These are phyloP conservation scores for Amiota communis DNA, from an alignment of 2,888 invertebrate genomes.

Conservation along the genomic window DNA sequence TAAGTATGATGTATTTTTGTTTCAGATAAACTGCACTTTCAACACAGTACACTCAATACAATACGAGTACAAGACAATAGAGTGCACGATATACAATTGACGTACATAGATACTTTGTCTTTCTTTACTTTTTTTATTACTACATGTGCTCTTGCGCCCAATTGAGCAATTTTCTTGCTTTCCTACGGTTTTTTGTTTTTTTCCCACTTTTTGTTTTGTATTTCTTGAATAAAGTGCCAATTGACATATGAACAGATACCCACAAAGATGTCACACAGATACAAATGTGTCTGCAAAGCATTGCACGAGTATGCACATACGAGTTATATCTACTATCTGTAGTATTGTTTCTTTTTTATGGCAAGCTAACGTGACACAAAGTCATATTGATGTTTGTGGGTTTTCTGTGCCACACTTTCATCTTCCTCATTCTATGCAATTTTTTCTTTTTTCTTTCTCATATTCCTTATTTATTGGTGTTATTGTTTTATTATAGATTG, in stretches of 20 bases:
- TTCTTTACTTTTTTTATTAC: not conserved
- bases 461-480: not conserved
- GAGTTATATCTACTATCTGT: not conserved
- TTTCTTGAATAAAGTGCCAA: not conserved
- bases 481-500: not conserved
- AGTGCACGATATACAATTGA: not conserved
- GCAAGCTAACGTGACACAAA: constrained; percentile 12
- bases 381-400: constrained; percentile 11
- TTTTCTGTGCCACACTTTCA: not conserved
- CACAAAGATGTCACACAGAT: constrained; percentile 11
- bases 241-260: constrained; percentile 18
- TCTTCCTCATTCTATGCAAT: too few relatives aligned
- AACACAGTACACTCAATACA: constrained; percentile 22
- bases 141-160: not conserved
- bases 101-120: constrained; percentile 7
- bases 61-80: too few relatives aligned
- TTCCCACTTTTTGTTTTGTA: not conserved
- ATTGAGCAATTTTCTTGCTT: constrained; percentile 13
- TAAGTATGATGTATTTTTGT: not conserved
- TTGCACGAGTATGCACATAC: not conserved
- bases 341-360: not conserved
- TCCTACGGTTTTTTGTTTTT: not conserved
- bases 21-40: not conserved
- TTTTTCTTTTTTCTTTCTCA: not conserved
- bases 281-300: constrained; percentile 13